Evolutionary conservation across 2,797 vertebrate species (phyloP), one percentile per base, ranked within the genome.

Genomic region (Bovichtus variegatus): DNA sequence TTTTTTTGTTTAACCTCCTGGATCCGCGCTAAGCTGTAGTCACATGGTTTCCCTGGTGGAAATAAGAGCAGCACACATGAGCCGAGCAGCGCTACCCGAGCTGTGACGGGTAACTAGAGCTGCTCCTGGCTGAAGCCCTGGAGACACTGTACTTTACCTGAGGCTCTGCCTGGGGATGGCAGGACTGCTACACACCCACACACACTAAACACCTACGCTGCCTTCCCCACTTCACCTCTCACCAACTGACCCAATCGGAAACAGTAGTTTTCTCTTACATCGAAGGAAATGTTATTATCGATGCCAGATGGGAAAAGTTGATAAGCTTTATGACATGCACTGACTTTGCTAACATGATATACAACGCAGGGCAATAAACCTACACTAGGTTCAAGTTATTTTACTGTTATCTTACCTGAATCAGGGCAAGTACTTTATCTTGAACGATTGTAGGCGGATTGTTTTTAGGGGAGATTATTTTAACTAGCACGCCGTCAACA

Each of bases 381-480:
- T 1, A 16, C 36, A 27, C 2, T 9, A 5, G 2, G 3, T 51
- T 8, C 31, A 54, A n/a, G 25, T 13, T 12, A 6, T 31, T 21
- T 36, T 8, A 9, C 2, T 4, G 4, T 29, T 18, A 54, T 53
- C 80, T 81, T 89, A 99, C 98, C 97, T 99, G 98, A 85, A 99
- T 98, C 86, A 99, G 92, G 5, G 98, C 96, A 1, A 99, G 96
- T 1, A 99, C 98, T 96, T 99, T 99, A 91, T 99, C 98, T 92
- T 99, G 98, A 19, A 99, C 97, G 4, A 99, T 97, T 36, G 97
- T 97, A 3, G 98, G 98, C 21, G 98, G 98, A 68, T 97, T 99
- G 90, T 97, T 99, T 94, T 99, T 99, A 47, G 98, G 96, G 0
- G 98, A 97, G 93, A 99, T 98, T 76, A 99, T 97, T 94, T 97